Base-by-base conservation (phyloP, 2,888 invertebrate genomes). In the Operophtera brumata region DNA sequence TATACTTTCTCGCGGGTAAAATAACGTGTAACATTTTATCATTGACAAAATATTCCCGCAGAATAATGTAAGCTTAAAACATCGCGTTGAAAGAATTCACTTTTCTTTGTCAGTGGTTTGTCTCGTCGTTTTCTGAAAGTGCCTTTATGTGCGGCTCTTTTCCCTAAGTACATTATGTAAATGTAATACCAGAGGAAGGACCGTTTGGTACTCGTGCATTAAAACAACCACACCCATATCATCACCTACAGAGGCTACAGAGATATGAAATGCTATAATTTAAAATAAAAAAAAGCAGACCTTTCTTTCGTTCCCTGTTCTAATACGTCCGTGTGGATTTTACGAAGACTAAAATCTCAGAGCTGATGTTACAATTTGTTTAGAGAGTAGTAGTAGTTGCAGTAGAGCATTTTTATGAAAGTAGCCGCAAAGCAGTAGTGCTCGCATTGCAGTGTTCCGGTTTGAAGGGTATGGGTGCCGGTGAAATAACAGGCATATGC, bases 121-220 rank as follows among this genome's bases (percentile, higher is more conserved):
- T 75, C 76, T 80, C 80, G 77, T 81, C 82, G 80, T 76, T 78
- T 80, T 81, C 75, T 73, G 71, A 62, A 50, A 77, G 75, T 71
- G 80, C 75, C 82, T 84, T 85, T 84, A 83, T 84, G 77, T 82
- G 80, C 80, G 78, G 77, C 79, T 82, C 79, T 75, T 71, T n/a
- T 71, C 72, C 70, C 79, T 84, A 84, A 85, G 82, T 82, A 83
- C 79, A 82, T 86, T 86, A 86, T 86, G 86, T 82, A 84, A 86
- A 86, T 86, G 80, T 84, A 78, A 86, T 84, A 80, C 78, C 74
- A 69, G 75, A 80, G 83, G 82, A 80, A 80, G 80, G 78, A 75
- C 80, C 73, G 76, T 68, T 68, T 73, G 72, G 74, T 73, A 71
- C 75, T 76, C 71, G 75, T 76, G 73, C 77, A 73, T 66, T 69